phyloP scores from a whole-genome alignment of 2,113 vertebrate genomes.

The Oreochromis spilurus region DNA sequence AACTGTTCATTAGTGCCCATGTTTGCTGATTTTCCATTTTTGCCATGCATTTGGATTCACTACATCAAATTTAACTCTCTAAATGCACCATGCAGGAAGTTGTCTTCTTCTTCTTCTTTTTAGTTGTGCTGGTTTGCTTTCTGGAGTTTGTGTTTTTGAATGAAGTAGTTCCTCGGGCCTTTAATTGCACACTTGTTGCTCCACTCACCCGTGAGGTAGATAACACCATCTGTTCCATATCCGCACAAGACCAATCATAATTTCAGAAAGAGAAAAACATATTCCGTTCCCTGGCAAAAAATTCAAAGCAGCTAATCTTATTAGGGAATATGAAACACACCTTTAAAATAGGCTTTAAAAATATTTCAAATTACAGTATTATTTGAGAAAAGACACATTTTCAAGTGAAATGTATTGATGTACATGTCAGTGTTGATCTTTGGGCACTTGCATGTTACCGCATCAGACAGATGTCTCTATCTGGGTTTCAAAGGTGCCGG shows the following conservation, averaged over 20 bases:
- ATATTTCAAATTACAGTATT: neutral
- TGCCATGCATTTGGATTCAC: neutral
- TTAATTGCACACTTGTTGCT: slow-evolving; percentile 74
- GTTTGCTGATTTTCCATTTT: neutral
- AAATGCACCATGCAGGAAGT: neutral
- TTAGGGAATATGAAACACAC: neutral
- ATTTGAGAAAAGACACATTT: neutral
- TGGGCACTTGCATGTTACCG: neutral
- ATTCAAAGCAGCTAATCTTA: slow-evolving; percentile 48
- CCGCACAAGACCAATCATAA: slow-evolving; percentile 41
- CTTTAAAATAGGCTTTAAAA: neutral
- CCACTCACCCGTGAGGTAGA: slow-evolving; percentile 20
- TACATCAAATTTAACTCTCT: neutral
- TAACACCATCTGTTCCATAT: slow-evolving; percentile 69
- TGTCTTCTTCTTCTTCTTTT: slow-evolving; percentile 6
- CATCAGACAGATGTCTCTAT: slow-evolving; percentile 46
- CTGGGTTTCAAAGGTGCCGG: slow-evolving; percentile 44
- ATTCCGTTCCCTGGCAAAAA: slow-evolving; percentile 45
- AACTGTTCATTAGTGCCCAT: neutral
- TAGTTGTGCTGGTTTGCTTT: slow-evolving; percentile 3
- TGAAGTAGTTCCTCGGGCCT: slow-evolving; percentile 36
- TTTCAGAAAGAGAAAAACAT: slow-evolving; percentile 56
- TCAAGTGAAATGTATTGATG: neutral
- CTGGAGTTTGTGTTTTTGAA: slow-evolving; percentile 8
- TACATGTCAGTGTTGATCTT: neutral